Evolutionary conservation across 2,113 vertebrate species (phyloP), one percentile per base, ranked within the genome.

Genomic region (Galeopterus variegatus): DNA sequence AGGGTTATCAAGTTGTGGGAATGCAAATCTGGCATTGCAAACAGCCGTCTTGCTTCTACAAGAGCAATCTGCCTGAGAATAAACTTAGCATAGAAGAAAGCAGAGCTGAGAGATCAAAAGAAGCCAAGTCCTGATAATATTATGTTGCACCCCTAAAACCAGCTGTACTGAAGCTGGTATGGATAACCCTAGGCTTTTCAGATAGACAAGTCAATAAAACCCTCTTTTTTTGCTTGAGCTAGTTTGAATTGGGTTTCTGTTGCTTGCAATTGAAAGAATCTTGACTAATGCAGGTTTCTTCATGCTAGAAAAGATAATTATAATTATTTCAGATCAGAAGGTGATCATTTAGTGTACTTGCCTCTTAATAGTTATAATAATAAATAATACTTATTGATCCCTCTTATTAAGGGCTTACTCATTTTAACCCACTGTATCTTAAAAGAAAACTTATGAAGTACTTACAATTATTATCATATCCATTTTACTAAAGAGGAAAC

Each of bases 21-120:
- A 94, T 3, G 2, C 33, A 83, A 75, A 45, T 70, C 62, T 60
- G 64, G 80, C 45, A 76, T 33, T 81, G 18, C 72, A n/a, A 60
- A 67, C 21, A 95, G 36, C 58, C 18, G 31, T 88, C 80, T 87
- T 87, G 41, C 48, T 88, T 86, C 85, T 33, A 19, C 7, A 54
- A 80, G 36, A 92, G 45, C 28, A 93, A 92, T 4, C 19, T 92
- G 50, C 17, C 80, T 93, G 69, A 90, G 26, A 92, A 92, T 87
- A 95, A 85, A 89, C 65, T 80, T 56, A 81, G 80, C 83, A 79
- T 7, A 87, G 48, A 93, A 70, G 80, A 85, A 95, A 96, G 75
- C 31, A 93, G 52, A 96, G 58, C 36, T 52, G 31, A 69, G 54
- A 92, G 56, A 86, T 58, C 62, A 70, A 83, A 95, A 58, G 24